Conservation (phyloP, 2,113 vertebrate genomes). For the Picathartes gymnocephalus region DNA sequence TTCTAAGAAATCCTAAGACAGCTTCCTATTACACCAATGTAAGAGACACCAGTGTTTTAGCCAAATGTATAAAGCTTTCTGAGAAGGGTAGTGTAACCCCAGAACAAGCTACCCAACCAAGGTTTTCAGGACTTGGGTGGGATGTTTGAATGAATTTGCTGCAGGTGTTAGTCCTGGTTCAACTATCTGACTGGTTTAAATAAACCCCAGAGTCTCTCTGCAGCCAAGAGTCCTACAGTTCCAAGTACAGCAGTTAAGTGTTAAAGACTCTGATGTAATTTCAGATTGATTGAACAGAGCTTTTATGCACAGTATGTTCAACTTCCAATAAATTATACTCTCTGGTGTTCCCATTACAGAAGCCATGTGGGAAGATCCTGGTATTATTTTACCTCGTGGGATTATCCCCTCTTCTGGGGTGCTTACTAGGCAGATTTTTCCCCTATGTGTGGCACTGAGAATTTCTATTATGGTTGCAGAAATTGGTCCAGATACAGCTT, state of each 20-base stretch:
- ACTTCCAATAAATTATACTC: not conserved
- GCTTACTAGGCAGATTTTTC: not conserved
- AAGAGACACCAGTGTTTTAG: not conserved
- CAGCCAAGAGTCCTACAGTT: not conserved
- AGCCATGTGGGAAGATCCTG: not conserved
- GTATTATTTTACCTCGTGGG: not conserved
- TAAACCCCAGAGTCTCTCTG: not conserved
- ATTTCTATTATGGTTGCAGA: not conserved
- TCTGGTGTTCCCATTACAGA: not conserved
- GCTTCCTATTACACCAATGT: no score
- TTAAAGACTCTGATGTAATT: not conserved
- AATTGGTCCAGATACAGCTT: not conserved
- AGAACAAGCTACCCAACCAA: not conserved
- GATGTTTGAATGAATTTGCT: rapidly evolving
- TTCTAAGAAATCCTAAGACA: not conserved
- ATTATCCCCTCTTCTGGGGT: not conserved
- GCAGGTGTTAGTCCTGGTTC: not conserved
- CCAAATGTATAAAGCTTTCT: not conserved
- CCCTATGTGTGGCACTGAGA: rapidly evolving
- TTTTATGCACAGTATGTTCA: not conserved
- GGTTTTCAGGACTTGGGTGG: not conserved
- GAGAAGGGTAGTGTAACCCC: not conserved
- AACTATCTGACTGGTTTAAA: not conserved
- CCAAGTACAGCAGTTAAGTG: not conserved
- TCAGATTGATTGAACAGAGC: not conserved